Evolutionary conservation across 1,140 invertebrate species (phyloP).

Genomic region (Doryteuthis pealeii): DNA sequence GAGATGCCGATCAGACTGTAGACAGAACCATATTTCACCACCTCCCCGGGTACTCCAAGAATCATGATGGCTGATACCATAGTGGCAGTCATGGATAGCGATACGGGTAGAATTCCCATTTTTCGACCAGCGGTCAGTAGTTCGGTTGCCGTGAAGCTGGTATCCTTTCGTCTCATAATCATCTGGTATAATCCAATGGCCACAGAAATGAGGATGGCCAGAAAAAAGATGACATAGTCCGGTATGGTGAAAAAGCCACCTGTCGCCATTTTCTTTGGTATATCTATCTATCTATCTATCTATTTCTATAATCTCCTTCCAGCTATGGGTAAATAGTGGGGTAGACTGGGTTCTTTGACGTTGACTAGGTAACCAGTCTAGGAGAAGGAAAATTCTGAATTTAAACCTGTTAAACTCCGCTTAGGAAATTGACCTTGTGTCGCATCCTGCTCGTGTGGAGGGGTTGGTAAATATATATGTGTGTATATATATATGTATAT

Average conservation of each 20-base stretch:
- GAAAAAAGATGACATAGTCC: slow-evolving; percentile 55
- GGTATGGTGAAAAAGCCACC: slow-evolving; percentile 36
- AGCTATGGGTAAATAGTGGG: too few species aligned
- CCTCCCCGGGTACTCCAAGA: slow-evolving; percentile 82
- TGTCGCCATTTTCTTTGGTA: neutral
- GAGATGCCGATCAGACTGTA: slow-evolving; percentile 47
- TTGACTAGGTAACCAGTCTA: too few species aligned
- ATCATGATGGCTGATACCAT: slow-evolving; percentile 88
- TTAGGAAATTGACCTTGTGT: too few species aligned
- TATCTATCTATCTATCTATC: too few species aligned
- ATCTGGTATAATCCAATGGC: slow-evolving; percentile 52
- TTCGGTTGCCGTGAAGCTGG: slow-evolving; percentile 70
- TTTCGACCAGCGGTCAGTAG: slow-evolving; percentile 76
- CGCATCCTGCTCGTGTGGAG: too few species aligned
- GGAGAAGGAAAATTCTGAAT: too few species aligned
- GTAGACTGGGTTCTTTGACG: too few species aligned
- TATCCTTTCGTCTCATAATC: slow-evolving; percentile 66
- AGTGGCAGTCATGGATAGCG: slow-evolving; percentile 63
- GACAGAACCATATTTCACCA: slow-evolving; percentile 65
- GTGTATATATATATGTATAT: too few species aligned
- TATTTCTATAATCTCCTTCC: too few species aligned
- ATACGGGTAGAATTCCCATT: slow-evolving; percentile 63
- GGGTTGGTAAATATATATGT: too few species aligned
- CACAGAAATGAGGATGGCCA: slow-evolving; percentile 49
- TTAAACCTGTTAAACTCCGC: too few species aligned